Conservation (phyloP, 92 coral and sea anemone genomes). For the Phymanthus crucifer region DNA sequence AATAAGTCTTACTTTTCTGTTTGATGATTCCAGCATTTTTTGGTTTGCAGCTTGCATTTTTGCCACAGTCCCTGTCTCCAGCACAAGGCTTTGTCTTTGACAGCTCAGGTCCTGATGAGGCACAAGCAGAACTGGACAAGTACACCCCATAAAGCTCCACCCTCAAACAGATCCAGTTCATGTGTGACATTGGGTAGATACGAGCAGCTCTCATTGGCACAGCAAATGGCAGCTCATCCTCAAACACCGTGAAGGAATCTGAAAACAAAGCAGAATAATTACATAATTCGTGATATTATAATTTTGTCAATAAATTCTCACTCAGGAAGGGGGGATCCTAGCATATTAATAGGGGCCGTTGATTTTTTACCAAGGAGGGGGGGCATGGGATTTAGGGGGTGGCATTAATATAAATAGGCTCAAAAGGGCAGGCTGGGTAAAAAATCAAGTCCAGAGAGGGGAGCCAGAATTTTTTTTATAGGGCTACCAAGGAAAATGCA, state of each 20-base stretch:
- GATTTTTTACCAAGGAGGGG: too few relatives aligned
- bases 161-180: slow-evolving; percentile 88
- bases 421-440: too few relatives aligned
- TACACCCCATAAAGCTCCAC: slow-evolving; percentile 85
- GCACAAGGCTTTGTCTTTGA: slow-evolving; percentile 50
- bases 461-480: too few relatives aligned
- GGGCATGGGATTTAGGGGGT: too few relatives aligned
- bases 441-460: too few relatives aligned
- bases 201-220: slow-evolving; percentile 75
- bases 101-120: slow-evolving; percentile 55
- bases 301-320: too few relatives aligned
- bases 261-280: background rate
- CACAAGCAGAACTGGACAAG: slow-evolving; percentile 69
- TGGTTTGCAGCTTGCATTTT: slow-evolving; percentile 73
- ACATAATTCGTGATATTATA: too few relatives aligned
- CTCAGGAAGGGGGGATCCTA: too few relatives aligned
- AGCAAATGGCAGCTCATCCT: slow-evolving; percentile 60
- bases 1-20: slow-evolving; percentile 14
- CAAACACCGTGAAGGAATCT: slow-evolving; percentile 76
- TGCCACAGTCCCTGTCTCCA: slow-evolving; percentile 84
- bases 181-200: slow-evolving; percentile 59
- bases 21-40: slow-evolving; percentile 22
- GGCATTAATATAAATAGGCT: too few relatives aligned
- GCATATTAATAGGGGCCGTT: too few relatives aligned
- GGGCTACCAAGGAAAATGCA: too few relatives aligned